phyloP scores from a whole-genome alignment of 2,797 vertebrate species.

The Salarias fasciatus region DNA sequence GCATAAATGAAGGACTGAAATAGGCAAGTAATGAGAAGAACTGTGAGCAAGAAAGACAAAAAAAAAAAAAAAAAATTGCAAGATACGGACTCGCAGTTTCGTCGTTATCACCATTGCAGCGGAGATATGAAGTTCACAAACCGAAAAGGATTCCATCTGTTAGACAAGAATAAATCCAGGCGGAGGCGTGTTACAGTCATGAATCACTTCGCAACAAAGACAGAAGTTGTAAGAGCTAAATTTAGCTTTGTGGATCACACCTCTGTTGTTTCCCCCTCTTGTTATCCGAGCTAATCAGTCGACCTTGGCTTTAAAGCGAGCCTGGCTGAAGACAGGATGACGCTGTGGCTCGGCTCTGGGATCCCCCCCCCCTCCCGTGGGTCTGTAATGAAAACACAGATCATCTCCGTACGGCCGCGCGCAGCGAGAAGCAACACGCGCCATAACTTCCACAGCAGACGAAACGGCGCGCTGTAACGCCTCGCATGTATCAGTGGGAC shows the following conservation, averaged over 20 bases:
- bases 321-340: conserved; percentile 17
- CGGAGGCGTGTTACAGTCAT: background rate
- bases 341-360: conserved; percentile 29
- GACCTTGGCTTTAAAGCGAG: conserved; percentile 21
- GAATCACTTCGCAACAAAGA: background rate
- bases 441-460: conserved; percentile 1
- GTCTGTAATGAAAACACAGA: conserved; percentile 53
- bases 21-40: too few relatives aligned
- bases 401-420: conserved; percentile 29
- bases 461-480: background rate
- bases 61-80: too few relatives aligned
- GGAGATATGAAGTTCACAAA: too few relatives aligned
- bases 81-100: too few relatives aligned
- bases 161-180: background rate
- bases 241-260: conserved; percentile 4
- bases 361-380: conserved; percentile 35
- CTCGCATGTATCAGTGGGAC: background rate
- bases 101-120: too few relatives aligned
- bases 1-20: too few relatives aligned
- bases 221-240: background rate
- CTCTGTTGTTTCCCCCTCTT: conserved; percentile 1
- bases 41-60: too few relatives aligned
- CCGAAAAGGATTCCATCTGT: background rate
- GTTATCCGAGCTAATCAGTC: conserved; percentile 8
- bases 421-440: conserved; percentile 14